Evolutionary conservation across 2,113 vertebrate genomes (phyloP).

Genomic region (Raja brachyura): DNA sequence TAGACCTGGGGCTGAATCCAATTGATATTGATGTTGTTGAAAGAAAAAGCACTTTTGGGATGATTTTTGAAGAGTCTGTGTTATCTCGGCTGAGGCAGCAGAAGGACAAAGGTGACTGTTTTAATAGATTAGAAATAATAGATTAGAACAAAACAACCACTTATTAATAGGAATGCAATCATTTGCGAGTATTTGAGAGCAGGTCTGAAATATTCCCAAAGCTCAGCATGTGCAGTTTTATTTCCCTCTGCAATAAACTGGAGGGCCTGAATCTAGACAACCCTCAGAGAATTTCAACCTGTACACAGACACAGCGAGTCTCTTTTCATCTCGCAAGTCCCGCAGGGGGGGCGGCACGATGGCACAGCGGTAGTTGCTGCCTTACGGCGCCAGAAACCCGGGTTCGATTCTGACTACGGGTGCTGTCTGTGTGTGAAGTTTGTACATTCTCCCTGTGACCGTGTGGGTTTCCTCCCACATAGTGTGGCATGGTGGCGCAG

Average conservation of each 20-base stretch:
- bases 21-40: constrained; percentile 5
- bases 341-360: too few relatives aligned
- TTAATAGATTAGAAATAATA: constrained; percentile 1
- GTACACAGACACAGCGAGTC: neutral
- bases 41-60: neutral
- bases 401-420: too few relatives aligned
- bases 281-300: neutral
- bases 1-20: constrained; percentile 22
- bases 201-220: neutral
- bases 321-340: neutral
- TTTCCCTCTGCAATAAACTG: neutral
- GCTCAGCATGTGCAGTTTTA: neutral
- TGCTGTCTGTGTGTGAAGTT: too few relatives aligned
- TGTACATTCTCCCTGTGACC: too few relatives aligned
- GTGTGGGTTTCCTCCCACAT: too few relatives aligned
- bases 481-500: too few relatives aligned
- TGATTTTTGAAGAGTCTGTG: constrained; percentile 6
- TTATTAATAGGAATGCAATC: neutral
- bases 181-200: neutral
- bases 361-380: too few relatives aligned
- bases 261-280: too few relatives aligned
- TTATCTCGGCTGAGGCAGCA: neutral
- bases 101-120: neutral
- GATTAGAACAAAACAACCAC: neutral
- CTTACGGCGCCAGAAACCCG: too few relatives aligned